phyloP scores from a whole-genome alignment of 2,113 vertebrate genomes.

The Prochilodus magdalenae region DNA sequence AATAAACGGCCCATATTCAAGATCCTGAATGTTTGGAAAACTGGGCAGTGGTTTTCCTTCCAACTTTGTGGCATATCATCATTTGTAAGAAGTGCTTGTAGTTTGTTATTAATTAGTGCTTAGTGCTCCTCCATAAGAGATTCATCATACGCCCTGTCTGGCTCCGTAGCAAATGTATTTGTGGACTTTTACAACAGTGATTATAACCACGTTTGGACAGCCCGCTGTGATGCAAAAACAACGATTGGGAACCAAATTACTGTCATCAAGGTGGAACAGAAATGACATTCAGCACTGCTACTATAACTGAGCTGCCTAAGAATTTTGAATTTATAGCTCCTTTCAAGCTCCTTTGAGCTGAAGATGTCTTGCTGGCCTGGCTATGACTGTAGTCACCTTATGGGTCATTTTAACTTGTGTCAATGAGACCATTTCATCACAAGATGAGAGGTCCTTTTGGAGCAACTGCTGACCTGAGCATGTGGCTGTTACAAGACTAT shows the following conservation, averaged over 20 bases:
- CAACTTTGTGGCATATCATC: constrained; percentile 68
- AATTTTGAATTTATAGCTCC: constrained; percentile 59
- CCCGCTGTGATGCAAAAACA: constrained; percentile 69
- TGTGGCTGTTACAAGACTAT: too few relatives aligned
- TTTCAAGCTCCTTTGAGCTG: constrained; percentile 40
- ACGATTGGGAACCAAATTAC: constrained; percentile 64
- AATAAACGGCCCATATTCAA: constrained; percentile 69
- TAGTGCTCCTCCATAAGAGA: constrained; percentile 61
- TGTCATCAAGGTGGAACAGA: constrained; percentile 74
- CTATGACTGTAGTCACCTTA: constrained; percentile 34
- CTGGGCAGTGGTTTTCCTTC: constrained; percentile 22
- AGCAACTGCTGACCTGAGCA: too few relatives aligned
- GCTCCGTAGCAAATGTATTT: constrained; percentile 71
- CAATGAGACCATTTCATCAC: not conserved
- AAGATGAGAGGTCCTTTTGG: not conserved
- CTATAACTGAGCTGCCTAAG: constrained; percentile 62
- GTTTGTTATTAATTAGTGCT: constrained; percentile 77
- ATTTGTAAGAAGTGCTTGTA: constrained; percentile 68
- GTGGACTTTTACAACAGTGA: constrained; percentile 71
- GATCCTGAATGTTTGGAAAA: constrained; percentile 34
- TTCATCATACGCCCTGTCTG: constrained; percentile 64
- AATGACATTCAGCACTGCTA: constrained; percentile 67
- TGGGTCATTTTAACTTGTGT: constrained; percentile 49
- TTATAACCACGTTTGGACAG: constrained; percentile 63
- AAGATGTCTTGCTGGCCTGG: constrained; percentile 48